These are phyloP conservation scores for Leuciscus idus DNA, from an alignment of 2,113 vertebrate genomes.

Conservation along the genomic window DNA sequence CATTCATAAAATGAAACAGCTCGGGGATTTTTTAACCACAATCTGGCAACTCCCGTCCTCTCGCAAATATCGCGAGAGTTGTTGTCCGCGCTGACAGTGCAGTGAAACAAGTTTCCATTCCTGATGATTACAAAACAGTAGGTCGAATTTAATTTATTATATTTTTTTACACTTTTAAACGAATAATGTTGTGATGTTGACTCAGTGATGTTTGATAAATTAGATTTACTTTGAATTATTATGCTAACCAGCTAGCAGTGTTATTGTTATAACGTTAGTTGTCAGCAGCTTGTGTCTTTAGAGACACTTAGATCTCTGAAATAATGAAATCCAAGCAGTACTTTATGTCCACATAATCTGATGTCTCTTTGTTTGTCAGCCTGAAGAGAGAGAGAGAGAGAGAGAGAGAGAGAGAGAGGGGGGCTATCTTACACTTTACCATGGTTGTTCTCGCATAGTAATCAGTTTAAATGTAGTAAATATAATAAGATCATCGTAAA, in stretches of 20 bases:
- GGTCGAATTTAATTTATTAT: not conserved
- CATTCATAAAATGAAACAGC: not conserved
- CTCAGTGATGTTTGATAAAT: not conserved
- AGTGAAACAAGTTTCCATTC: slow-evolving; percentile 35
- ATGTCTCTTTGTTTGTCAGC: not conserved
- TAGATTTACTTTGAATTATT: not conserved
- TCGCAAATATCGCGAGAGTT: slow-evolving; percentile 29
- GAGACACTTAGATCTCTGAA: not conserved
- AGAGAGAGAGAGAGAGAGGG: not conserved
- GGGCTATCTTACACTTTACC: not conserved
- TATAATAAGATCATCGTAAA: not conserved
- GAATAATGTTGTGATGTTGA: not conserved
- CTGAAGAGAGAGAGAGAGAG: not conserved
- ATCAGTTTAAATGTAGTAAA: not conserved
- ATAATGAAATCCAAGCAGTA: not conserved
- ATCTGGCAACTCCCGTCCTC: not conserved
- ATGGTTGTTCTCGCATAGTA: not conserved
- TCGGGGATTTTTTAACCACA: not conserved
- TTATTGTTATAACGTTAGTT: not conserved
- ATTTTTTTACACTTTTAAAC: not conserved
- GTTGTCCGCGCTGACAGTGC: slow-evolving; percentile 23
- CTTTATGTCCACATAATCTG: not conserved
- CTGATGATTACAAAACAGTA: slow-evolving; percentile 23
- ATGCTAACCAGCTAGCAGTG: slow-evolving; percentile 30
- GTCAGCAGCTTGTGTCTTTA: not conserved